Evolutionary conservation across 2,888 invertebrate genomes (phyloP).

Genomic region (Autographa pulchrina): DNA sequence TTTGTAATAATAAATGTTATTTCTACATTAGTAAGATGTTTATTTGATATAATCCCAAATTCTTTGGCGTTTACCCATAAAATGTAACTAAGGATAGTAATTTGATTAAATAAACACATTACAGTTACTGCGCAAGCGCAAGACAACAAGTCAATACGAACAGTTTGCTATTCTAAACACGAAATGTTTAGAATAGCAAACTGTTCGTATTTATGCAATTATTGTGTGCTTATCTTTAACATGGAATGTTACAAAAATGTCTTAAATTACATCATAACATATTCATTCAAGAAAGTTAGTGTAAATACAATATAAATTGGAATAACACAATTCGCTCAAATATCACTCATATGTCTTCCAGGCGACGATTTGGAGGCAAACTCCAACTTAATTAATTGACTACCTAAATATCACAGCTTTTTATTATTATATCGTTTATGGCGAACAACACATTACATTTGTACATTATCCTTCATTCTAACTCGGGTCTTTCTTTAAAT

Average conservation of each 20-base stretch:
- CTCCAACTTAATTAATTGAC: slow-evolving; percentile 62
- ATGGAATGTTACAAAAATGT: slow-evolving; percentile 51
- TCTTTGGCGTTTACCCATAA: slow-evolving; percentile 19
- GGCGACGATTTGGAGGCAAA: slow-evolving; percentile 24
- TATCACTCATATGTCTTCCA: slow-evolving; percentile 33
- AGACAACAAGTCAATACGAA: no score
- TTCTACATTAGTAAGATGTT: slow-evolving; percentile 38
- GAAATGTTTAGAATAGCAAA: background rate
- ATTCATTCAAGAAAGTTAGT: slow-evolving; percentile 27
- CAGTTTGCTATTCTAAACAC: no score
- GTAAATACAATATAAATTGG: slow-evolving; percentile 24
- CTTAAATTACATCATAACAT: slow-evolving; percentile 18
- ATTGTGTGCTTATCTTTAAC: no score
- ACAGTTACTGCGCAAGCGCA: background rate
- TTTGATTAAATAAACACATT: background rate
- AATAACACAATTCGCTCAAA: slow-evolving; percentile 29
- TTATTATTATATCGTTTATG: slow-evolving; percentile 73
- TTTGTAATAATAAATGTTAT: slow-evolving; percentile 64
- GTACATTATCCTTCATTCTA: slow-evolving; percentile 34
- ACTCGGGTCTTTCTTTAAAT: slow-evolving; percentile 11
- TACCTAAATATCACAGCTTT: no score
- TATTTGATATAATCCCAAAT: slow-evolving; percentile 28
- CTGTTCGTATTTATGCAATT: no score
- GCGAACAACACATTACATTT: slow-evolving; percentile 62
- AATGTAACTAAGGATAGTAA: slow-evolving; percentile 9